Base-by-base conservation (phyloP, 2,113 vertebrate species). In the Smithornis capensis region DNA sequence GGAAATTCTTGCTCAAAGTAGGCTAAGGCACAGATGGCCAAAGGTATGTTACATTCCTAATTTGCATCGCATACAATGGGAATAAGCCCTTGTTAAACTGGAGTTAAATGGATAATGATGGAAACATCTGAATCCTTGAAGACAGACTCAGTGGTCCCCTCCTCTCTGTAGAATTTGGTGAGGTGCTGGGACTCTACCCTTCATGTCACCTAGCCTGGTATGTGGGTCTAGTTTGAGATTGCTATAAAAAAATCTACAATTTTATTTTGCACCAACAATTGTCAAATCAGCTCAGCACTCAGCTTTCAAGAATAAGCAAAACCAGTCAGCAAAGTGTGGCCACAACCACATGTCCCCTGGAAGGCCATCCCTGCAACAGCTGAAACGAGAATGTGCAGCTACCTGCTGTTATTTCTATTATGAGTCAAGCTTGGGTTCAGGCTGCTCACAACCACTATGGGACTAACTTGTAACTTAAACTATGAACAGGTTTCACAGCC, bases 341-440 rank as follows among this genome's bases (percentile, higher is more conserved):
- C 79, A 56, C 90, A 91, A 35, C 49, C 83, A 79, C 7, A 9
- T 2, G 0, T 62, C 23, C 42, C 53, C 67, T 95, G 89, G 50
- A 91, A 83, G 12, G 44, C 23, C 35, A 23, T 28, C 64, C 33
- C 68, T 73, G 65, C 74, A 81, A n/a, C 16, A 69, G 25, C 87
- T 94, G 57, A 77, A 89, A 85, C 35, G 53, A 90, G 55, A 68
- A 64, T 7, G 6, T 44, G 29, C 9, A 38, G 27, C 63, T 85
- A 59, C 82, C 63, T 77, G 65, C 21, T 93, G 74, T 94, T 90
- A 77, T 71, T 88, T 82, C 80, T 67, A 77, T 88, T 88, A 47
- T 90, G 71, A 95, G 75, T 87, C 47, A 87, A 65, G 52, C 24
- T 57, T 40, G 75, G 67, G 35, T 47, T 94, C 74, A 70, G 35